These are phyloP conservation scores for Chionoecetes opilio DNA, from an alignment of 1,140 invertebrate genomes.

Conservation along the genomic window DNA sequence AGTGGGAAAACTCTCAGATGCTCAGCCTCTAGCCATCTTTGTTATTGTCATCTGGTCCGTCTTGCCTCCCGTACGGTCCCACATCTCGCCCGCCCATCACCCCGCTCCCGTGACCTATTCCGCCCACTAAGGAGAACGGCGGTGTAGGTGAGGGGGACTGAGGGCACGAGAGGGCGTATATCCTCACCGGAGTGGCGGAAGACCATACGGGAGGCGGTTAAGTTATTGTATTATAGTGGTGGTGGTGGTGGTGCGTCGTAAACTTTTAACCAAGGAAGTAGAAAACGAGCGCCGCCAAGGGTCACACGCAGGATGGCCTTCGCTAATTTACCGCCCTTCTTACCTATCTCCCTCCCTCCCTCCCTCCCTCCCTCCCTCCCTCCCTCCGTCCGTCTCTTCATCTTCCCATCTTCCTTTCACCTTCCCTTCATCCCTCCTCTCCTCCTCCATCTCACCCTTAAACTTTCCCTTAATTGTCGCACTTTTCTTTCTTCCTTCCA, in stretches of 20 bases:
- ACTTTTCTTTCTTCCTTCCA: background rate
- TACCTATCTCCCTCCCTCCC: background rate
- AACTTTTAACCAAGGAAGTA: background rate
- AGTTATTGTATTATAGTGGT: background rate
- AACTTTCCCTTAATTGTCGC: background rate
- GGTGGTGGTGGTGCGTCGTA: background rate
- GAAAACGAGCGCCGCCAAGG: background rate
- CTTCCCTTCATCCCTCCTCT: background rate
- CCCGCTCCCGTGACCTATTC: background rate
- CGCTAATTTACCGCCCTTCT: background rate
- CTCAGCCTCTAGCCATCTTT: background rate
- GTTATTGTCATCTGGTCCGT: slow-evolving; percentile 7
- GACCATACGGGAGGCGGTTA: background rate
- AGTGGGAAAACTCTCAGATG: slow-evolving; percentile 53
- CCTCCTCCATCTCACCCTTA: background rate
- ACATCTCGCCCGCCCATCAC: background rate
- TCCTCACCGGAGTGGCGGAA: background rate
- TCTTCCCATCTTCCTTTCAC: too few species aligned
- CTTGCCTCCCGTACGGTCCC: background rate
- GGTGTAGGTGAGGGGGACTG: background rate
- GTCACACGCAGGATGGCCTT: background rate
- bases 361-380: too few species aligned
- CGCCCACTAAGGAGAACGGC: background rate
- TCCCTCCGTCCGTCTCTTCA: too few species aligned
- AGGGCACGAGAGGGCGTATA: background rate